phyloP scores from a whole-genome alignment of 1,140 invertebrate genomes.

The Aradophagus sp. region DNA sequence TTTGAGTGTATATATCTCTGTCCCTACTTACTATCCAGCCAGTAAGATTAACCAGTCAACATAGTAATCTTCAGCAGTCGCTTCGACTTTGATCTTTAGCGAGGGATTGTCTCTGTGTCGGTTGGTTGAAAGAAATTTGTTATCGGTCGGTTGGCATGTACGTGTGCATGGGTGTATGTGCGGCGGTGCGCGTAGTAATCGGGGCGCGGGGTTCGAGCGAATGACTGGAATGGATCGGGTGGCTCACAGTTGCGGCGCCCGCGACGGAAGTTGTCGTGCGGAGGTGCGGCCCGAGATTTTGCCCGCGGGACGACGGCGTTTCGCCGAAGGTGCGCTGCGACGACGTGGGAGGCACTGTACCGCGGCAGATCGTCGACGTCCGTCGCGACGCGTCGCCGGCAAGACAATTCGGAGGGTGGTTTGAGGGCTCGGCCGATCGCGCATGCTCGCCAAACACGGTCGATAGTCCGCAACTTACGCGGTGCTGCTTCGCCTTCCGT shows the following conservation, averaged over 20 bases:
- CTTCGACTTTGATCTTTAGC: no score
- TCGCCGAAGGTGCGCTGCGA: constrained; percentile 37
- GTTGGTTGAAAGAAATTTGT: no score
- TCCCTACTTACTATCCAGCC: no score
- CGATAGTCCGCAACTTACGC: constrained; percentile 73
- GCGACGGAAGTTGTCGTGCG: neutral
- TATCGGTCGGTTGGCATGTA: no score
- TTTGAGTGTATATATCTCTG: no score
- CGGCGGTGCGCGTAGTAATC: no score
- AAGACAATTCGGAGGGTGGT: constrained; percentile 65
- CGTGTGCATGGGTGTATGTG: no score
- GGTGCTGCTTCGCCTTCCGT: constrained; percentile 55
- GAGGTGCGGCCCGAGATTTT: neutral
- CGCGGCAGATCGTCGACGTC: constrained; percentile 66
- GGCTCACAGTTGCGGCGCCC: constrained; percentile 1
- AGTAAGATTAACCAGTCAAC: no score
- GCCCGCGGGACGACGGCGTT: constrained; percentile 13
- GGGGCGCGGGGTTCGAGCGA: no score
- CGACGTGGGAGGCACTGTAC: constrained; percentile 67
- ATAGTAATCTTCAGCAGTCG: no score
- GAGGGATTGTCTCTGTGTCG: no score
- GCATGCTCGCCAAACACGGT: constrained; percentile 66
- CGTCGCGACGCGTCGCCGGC: constrained; percentile 72
- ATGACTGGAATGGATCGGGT: neutral
- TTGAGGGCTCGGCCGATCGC: constrained; percentile 60